Evolutionary conservation across 2,888 invertebrate species (phyloP).

Genomic region (Spicauda simplicius): DNA sequence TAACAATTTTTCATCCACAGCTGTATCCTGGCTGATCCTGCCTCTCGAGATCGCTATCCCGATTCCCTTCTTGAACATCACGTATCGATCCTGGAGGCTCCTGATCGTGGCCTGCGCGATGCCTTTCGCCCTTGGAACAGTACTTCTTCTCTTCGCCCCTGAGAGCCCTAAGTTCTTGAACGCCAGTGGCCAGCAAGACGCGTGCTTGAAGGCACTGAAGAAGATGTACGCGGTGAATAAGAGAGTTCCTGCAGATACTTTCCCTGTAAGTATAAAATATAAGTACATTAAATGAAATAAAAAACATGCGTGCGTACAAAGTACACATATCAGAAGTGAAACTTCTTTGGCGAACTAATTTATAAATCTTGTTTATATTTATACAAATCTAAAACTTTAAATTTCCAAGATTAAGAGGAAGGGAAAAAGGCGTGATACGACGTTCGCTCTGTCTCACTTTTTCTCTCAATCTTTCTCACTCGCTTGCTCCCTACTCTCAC

Average conservation of each 20-base stretch:
- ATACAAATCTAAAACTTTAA: no score
- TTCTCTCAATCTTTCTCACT: no score
- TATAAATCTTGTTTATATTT: no score
- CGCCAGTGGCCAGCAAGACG: constrained; percentile 84
- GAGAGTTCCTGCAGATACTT: constrained; percentile 57
- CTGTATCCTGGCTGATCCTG: constrained; percentile 88
- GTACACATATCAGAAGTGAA: no score
- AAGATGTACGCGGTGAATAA: constrained; percentile 69
- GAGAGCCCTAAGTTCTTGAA: constrained; percentile 92
- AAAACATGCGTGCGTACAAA: no score
- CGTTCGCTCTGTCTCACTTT: no score
- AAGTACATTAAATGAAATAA: no score
- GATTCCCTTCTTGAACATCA: constrained; percentile 77
- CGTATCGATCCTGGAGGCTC: constrained; percentile 90
- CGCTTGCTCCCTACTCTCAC: no score
- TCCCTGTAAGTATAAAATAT: constrained; percentile 58
- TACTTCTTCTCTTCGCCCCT: constrained; percentile 86
- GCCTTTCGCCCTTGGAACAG: constrained; percentile 86
- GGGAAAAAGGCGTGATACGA: no score
- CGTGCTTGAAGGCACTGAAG: constrained; percentile 81
- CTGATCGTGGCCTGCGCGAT: constrained; percentile 87
- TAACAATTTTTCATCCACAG: constrained; percentile 60
- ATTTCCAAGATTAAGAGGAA: no score
- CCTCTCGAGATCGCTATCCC: constrained; percentile 81
- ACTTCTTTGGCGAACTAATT: no score